phyloP scores from a whole-genome alignment of 2,888 invertebrate species.

The Stenurella melanura region DNA sequence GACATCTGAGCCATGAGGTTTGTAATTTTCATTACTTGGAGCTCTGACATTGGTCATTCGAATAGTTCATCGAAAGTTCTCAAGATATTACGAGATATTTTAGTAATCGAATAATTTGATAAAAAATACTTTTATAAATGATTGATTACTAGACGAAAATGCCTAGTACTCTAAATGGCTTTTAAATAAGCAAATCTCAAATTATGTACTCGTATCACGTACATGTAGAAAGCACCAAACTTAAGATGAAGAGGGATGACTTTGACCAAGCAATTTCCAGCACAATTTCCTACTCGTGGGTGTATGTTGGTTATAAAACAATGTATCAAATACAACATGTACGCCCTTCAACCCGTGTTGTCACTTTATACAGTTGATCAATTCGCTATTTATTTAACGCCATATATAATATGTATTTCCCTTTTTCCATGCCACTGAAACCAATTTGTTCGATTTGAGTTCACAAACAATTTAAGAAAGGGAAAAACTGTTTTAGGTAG shows the following conservation, averaged over 20 bases:
- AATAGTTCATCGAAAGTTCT: too few relatives aligned
- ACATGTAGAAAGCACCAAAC: neutral
- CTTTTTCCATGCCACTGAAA: neutral
- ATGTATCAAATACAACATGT: neutral
- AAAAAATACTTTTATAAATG: too few relatives aligned
- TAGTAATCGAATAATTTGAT: too few relatives aligned
- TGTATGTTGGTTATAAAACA: neutral
- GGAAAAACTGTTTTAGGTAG: too few relatives aligned
- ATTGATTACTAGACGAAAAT: too few relatives aligned
- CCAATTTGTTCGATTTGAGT: neutral
- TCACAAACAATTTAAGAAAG: neutral
- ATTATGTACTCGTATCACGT: neutral
- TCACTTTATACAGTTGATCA: neutral
- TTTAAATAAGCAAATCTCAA: too few relatives aligned
- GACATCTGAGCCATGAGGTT: too few relatives aligned
- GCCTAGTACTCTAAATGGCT: too few relatives aligned
- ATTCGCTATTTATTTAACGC: neutral
- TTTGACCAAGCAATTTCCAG: neutral
- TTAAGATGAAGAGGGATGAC: slow-evolving; percentile 3
- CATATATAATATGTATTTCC: neutral
- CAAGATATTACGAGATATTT: too few relatives aligned
- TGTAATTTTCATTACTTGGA: too few relatives aligned
- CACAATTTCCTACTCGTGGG: slow-evolving; percentile 2
- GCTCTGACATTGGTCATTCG: too few relatives aligned
- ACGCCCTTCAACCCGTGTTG: neutral